phyloP scores from a whole-genome alignment of 1,140 invertebrate genomes.

The Eupristina koningsbergeri region DNA sequence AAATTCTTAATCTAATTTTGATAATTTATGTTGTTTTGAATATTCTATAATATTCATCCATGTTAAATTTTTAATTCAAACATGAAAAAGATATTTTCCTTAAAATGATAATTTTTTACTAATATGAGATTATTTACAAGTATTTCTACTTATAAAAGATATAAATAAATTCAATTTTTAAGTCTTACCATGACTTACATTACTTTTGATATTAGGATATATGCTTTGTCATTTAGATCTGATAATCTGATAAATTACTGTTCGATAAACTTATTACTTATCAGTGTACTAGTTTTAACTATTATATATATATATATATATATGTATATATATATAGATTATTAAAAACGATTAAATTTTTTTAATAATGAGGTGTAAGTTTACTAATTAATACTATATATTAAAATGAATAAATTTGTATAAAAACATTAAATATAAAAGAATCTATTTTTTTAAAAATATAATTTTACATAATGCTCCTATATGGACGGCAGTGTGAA shows the following conservation, averaged over 20 bases:
- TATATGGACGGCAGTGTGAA: slow-evolving; percentile 29
- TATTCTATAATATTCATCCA: slow-evolving; percentile 14
- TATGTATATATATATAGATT: no score
- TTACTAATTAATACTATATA: slow-evolving; percentile 5
- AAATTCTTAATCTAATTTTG: slow-evolving; percentile 16
- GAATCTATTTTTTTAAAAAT: slow-evolving; percentile 49
- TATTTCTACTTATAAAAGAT: slow-evolving; percentile 45
- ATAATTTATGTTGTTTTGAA: slow-evolving; percentile 38
- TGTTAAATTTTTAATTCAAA: background rate
- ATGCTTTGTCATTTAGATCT: slow-evolving; percentile 31
- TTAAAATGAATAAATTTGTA: slow-evolving; percentile 29
- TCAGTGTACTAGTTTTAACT: slow-evolving; percentile 18
- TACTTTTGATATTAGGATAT: slow-evolving; percentile 34
- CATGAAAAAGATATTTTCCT: slow-evolving; percentile 4
- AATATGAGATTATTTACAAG: slow-evolving; percentile 58
- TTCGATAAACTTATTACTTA: slow-evolving; percentile 3
- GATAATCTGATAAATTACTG: slow-evolving; percentile 12
- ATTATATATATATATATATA: slow-evolving; percentile 10
- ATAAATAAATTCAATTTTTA: background rate
- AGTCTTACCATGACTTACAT: slow-evolving; percentile 21
- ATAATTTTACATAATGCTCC: slow-evolving; percentile 45
- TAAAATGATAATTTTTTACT: slow-evolving; percentile 40
- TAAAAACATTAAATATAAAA: slow-evolving; percentile 8
- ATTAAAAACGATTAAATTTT: slow-evolving; percentile 11
- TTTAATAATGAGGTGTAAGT: slow-evolving; percentile 27